phyloP scores from a whole-genome alignment of 2,797 vertebrate species.

The Bradypodion ventrale region DNA sequence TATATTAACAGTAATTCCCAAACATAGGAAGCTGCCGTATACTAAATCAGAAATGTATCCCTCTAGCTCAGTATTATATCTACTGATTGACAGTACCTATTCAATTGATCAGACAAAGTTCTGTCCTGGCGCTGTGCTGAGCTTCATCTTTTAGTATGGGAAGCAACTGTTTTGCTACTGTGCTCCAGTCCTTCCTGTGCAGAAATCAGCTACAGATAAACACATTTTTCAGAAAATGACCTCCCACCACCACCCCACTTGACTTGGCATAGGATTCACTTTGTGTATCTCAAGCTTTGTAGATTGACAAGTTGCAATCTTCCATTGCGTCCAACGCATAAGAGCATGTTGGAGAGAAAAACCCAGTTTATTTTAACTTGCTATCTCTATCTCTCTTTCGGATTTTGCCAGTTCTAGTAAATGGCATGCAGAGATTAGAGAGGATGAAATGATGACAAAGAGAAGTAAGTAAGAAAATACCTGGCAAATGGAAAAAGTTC shows the following conservation, averaged over 20 bases:
- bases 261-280: not conserved
- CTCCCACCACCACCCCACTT: not conserved
- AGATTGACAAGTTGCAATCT: conserved; percentile 44
- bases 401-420: conserved; percentile 40
- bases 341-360: conserved; percentile 50
- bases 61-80: not conserved
- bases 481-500: conserved; percentile 36
- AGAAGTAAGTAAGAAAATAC: conserved; percentile 4
- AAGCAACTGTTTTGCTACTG: not conserved
- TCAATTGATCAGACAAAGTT: not conserved
- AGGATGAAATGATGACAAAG: not conserved
- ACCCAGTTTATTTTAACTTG: conserved; percentile 49
- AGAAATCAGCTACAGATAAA: not conserved
- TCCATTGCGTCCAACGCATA: conserved; percentile 57
- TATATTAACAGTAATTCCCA: not conserved
- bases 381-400: conserved; percentile 41
- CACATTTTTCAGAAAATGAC: not conserved
- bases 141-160: not conserved
- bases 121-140: not conserved
- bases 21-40: too few relatives aligned
- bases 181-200: not conserved
- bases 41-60: not conserved
- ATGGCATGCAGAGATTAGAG: too few relatives aligned
- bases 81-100: not conserved
- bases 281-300: not conserved